Base-by-base conservation (phyloP, 1,140 invertebrate genomes). In the Arion vulgaris region DNA sequence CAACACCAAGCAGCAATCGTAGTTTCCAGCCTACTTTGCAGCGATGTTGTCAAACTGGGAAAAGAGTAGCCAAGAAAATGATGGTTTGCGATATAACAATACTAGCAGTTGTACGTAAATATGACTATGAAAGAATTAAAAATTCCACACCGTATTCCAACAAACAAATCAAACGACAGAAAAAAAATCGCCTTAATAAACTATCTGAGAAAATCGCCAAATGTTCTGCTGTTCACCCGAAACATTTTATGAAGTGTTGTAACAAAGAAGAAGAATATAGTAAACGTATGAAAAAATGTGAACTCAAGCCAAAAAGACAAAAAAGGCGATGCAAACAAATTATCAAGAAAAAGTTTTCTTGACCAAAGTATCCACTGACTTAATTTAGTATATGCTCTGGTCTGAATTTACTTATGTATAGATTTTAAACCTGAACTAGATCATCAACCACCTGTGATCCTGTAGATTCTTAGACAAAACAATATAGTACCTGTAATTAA, bases 191-290 rank as follows among this genome's bases (percentile, higher is more conserved):
- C 39, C 28, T 39, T 9, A 49, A 32, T 45, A 79, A 79, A 39
- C 39, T 82, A 19, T 78, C 66, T 23, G 80, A 80, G n/a, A 87
- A 85, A 38, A 71, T 83, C 28, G 78, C 81, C 23, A 82, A 80
- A 39, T 85, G 86, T 68, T 75, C 83, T 9, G 62, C 53, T 28
- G 72, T 73, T 19, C 85, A 69, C 39, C 75, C 76, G 28, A 82
- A 80, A 71, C 36, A 80, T 17, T 87, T 87, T 66, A 83, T 83
- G 71, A 86, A 85, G 69, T 87, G 86, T 57, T 87, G 86, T 57
- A 51, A 49, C n/a, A 80, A 83, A 57, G 41, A 83, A 32, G 73
- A 83, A 53, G 82, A 84, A 0, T 87, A 75, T 53, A 57, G 71
- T 26, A 81, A 80, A 38, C 81, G 84, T 32, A 74, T 83, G 49